Percentiles rank a stretch among this genome's conserved stretches.
phyloP scores from a whole-genome alignment of 2,797 vertebrate species.

The Vipera latastei region DNA sequence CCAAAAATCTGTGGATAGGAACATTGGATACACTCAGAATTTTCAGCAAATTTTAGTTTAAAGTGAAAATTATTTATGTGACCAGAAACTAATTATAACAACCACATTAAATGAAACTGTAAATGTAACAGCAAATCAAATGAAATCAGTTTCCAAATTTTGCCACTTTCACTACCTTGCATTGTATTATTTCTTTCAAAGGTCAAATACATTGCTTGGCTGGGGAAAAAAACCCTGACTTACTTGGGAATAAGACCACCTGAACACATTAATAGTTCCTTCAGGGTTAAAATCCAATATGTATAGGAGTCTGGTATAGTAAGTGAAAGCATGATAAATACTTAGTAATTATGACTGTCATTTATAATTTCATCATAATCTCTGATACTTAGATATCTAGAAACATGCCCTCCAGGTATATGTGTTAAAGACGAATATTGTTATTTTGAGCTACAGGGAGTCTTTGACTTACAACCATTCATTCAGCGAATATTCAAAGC shows the following conservation, averaged over 20 bases:
- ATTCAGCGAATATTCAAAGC: neutral
- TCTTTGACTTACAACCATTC: neutral
- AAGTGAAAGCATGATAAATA: neutral
- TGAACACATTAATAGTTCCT: neutral
- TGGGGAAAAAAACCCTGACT: neutral
- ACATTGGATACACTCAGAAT: neutral
- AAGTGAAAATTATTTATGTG: neutral
- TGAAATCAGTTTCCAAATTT: neutral
- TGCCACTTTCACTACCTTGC: neutral
- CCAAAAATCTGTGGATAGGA: neutral
- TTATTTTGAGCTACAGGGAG: neutral
- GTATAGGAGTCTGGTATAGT: neutral
- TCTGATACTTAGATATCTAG: neutral
- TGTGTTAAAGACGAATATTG: neutral
- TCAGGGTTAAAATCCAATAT: neutral
- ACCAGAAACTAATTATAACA: neutral
- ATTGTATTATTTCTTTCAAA: neutral
- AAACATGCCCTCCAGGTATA: neutral
- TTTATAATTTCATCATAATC: neutral
- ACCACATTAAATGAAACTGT: neutral
- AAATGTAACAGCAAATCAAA: neutral
- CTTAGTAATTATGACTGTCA: too few relatives aligned
- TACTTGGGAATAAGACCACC: neutral
- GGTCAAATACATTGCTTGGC: neutral
- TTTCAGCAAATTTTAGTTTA: neutral